Evolutionary conservation across 2,113 vertebrate species (phyloP).

Genomic region (Arizona elegans): DNA sequence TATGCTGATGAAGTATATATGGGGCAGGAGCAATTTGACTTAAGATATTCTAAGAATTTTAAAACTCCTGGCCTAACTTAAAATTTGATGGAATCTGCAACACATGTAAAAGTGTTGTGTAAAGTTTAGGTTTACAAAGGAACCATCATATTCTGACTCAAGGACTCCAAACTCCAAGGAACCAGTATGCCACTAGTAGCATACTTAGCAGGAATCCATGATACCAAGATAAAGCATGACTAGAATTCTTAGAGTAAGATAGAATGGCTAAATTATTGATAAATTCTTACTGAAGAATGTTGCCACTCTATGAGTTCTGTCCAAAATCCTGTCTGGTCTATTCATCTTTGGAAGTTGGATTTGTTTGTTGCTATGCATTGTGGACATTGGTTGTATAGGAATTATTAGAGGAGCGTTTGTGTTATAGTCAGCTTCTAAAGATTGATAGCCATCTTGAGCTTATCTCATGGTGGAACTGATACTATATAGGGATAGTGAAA

Average conservation of each 20-base stretch:
- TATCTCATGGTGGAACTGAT: background rate
- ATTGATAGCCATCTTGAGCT: background rate
- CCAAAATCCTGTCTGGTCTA: background rate
- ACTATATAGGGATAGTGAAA: background rate
- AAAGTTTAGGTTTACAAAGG: background rate
- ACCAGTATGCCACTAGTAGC: background rate
- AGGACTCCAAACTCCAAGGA: background rate
- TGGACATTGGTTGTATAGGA: background rate
- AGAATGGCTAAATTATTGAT: background rate
- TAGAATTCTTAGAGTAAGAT: background rate
- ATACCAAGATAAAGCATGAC: background rate
- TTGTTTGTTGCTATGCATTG: background rate
- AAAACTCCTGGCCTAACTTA: background rate
- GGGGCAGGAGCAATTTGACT: background rate
- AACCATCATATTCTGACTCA: background rate
- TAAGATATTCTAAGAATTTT: background rate
- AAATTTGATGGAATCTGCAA: background rate
- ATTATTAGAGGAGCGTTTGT: background rate
- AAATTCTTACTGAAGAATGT: background rate
- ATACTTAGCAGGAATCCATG: background rate
- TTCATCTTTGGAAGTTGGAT: background rate
- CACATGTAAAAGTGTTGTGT: background rate
- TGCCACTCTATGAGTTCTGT: background rate
- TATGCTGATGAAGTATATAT: background rate
- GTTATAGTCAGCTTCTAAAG: background rate